Conservation (phyloP, 2,113 vertebrate genomes). For the Phaethon lepturus region DNA sequence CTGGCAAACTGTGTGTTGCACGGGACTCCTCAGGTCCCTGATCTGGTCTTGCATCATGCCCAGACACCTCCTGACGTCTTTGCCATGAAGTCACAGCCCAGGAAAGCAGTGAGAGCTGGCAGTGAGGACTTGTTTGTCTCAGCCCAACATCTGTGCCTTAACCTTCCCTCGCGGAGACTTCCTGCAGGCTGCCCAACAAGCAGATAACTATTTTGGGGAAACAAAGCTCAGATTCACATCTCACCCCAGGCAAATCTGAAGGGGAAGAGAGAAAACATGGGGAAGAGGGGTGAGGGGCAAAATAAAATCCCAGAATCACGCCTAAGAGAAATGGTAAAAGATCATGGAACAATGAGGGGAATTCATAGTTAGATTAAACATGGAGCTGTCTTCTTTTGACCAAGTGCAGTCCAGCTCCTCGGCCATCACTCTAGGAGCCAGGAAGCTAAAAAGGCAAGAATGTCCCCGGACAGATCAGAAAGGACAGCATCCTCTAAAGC, state of each 20-base stretch:
- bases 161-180: slow-evolving; percentile 1
- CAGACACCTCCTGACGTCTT: not conserved
- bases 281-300: not conserved
- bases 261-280: slow-evolving; percentile 33
- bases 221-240: slow-evolving; percentile 73
- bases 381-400: not conserved
- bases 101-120: not conserved
- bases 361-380: slow-evolving; percentile 56
- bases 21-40: not conserved
- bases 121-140: not conserved
- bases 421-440: slow-evolving; percentile 2
- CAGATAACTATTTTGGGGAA: slow-evolving; percentile 41
- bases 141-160: slow-evolving; percentile 30
- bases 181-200: not conserved
- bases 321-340: not conserved
- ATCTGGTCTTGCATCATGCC: not conserved
- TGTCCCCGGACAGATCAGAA: not conserved
- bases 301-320: not conserved
- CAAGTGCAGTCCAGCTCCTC: slow-evolving; percentile 15
- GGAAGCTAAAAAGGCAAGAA: slow-evolving; percentile 57
- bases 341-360: slow-evolving; percentile 43
- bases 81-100: not conserved
- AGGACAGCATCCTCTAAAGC: slow-evolving; percentile 12
- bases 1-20: not conserved
- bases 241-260: not conserved